These are phyloP conservation scores for Campylorhamphus procurvoides DNA, from an alignment of 2,113 vertebrate genomes.

Conservation along the genomic window DNA sequence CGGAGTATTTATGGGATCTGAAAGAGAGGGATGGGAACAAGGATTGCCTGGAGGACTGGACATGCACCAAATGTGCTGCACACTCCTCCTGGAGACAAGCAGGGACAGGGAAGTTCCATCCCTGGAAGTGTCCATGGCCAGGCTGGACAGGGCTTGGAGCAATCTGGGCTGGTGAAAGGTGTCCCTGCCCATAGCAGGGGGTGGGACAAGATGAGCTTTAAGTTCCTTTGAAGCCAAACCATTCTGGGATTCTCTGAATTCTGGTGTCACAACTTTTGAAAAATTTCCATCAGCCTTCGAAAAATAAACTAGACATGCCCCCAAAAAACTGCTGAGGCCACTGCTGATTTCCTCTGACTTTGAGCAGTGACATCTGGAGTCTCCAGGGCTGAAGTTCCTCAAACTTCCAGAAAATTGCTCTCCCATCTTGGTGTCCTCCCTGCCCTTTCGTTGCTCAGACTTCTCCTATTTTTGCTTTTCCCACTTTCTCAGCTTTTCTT, in stretches of 20 bases:
- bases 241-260: no score
- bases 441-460: not conserved
- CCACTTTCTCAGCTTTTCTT: slow-evolving; percentile 6
- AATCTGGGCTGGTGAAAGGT: no score
- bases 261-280: not conserved
- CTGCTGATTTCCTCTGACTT: not conserved
- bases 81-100: accelerated
- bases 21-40: not conserved
- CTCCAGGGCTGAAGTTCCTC: not conserved
- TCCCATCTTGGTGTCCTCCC: not conserved
- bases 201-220: no score
- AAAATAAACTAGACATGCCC: not conserved
- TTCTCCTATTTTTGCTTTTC: slow-evolving; percentile 12
- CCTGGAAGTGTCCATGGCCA: no score
- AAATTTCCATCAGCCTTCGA: not conserved
- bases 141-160: no score
- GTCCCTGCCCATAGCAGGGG: no score
- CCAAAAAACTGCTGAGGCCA: not conserved
- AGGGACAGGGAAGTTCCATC: not conserved
- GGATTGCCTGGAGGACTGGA: not conserved
- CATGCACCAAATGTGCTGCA: not conserved
- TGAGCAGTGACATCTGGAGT: not conserved
- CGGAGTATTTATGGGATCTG: slow-evolving; percentile 79
- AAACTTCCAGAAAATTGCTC: not conserved
- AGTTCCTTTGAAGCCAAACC: no score